phyloP scores from a whole-genome alignment of 2,888 invertebrate genomes.

The Spodoptera littoralis region DNA sequence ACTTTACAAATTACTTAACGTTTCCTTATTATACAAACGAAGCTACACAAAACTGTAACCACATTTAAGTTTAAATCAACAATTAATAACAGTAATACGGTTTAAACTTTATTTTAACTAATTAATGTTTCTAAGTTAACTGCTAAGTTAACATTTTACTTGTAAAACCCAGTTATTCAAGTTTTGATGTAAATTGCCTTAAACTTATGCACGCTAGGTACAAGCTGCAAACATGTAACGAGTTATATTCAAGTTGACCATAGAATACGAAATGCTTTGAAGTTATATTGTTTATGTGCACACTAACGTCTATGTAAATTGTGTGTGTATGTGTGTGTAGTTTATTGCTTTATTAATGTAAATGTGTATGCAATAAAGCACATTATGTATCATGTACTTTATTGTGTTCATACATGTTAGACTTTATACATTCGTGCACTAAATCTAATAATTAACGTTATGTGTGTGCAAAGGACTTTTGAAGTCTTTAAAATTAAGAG shows the following conservation, averaged over 20 bases:
- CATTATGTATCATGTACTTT: too few species aligned
- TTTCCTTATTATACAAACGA: too few species aligned
- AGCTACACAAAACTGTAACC: background rate
- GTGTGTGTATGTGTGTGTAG: too few species aligned
- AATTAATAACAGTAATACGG: slow-evolving; percentile 1
- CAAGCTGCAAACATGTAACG: slow-evolving; percentile 43
- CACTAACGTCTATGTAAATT: background rate
- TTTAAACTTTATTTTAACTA: slow-evolving; percentile 37
- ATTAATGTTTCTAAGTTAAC: slow-evolving; percentile 45
- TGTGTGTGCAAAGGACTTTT: too few species aligned
- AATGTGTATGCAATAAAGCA: too few species aligned
- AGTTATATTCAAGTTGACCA: slow-evolving; percentile 43
- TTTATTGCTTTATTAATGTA: too few species aligned
- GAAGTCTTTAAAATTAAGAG: too few species aligned
- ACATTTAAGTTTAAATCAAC: slow-evolving; percentile 8
- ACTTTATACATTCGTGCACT: too few species aligned
- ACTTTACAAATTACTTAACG: too few species aligned
- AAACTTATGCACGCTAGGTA: slow-evolving; percentile 39
- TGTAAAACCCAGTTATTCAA: slow-evolving; percentile 45
- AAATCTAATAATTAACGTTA: too few species aligned
- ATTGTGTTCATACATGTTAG: too few species aligned
- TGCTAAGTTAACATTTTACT: slow-evolving; percentile 41
- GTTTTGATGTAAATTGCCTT: slow-evolving; percentile 45
- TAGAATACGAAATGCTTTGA: slow-evolving; percentile 44
- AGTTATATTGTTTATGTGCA: slow-evolving; percentile 1